A percentile compares a stretch with the other conserved stretches of the same genome.
Evolutionary conservation across 2,888 invertebrate genomes (phyloP).

Genomic region (Euzophera pinguis): DNA sequence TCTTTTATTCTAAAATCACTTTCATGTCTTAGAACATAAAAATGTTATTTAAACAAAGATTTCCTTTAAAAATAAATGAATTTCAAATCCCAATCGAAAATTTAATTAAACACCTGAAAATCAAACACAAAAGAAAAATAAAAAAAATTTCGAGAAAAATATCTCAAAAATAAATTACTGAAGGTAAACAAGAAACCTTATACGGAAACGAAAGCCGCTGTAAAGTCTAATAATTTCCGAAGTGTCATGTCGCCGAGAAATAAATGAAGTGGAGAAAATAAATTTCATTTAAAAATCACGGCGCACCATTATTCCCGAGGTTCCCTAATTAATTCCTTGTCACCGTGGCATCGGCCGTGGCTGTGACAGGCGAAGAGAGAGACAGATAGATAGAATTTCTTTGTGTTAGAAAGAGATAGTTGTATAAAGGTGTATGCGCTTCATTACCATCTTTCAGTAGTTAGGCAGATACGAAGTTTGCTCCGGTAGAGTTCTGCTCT

Average conservation of each 20-base stretch:
- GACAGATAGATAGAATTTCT: constrained; percentile 28
- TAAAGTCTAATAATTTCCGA: constrained; percentile 74
- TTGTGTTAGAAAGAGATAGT: constrained; percentile 36
- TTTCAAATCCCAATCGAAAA: constrained; percentile 13
- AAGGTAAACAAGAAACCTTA: constrained; percentile 63
- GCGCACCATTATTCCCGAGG: constrained; percentile 73
- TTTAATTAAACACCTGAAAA: constrained; percentile 24
- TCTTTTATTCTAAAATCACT: too few relatives aligned
- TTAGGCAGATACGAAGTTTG: constrained; percentile 69
- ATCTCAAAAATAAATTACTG: constrained; percentile 26
- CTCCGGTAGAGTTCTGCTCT: constrained; percentile 58
- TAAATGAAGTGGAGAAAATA: constrained; percentile 78
- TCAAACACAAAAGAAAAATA: constrained; percentile 20
- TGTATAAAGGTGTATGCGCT: constrained; percentile 63
- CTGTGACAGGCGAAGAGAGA: constrained; percentile 62
- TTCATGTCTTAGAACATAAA: too few relatives aligned
- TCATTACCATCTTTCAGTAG: constrained; percentile 76
- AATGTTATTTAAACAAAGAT: too few relatives aligned
- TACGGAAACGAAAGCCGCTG: constrained; percentile 50
- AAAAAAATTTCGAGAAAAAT: constrained; percentile 20
- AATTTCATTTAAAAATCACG: constrained; percentile 79
- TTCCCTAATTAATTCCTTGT: constrained; percentile 79
- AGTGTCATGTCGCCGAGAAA: constrained; percentile 75
- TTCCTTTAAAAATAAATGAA: neutral
- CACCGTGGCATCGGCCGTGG: constrained; percentile 74